These are phyloP conservation scores for Liodrosophila aerea DNA, from an alignment of 2,888 invertebrate genomes.

Conservation along the genomic window DNA sequence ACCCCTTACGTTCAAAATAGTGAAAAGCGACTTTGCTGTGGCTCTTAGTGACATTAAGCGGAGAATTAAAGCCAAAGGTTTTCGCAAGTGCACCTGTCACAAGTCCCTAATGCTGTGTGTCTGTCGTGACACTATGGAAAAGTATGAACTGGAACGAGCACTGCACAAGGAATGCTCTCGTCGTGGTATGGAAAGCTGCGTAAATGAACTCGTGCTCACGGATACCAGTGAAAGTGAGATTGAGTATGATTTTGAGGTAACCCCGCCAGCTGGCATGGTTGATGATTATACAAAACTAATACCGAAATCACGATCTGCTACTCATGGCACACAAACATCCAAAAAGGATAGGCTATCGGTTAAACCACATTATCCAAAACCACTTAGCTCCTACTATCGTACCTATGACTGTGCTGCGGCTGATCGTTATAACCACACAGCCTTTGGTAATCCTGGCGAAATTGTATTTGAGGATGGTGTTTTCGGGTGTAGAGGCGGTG, in stretches of 20 bases:
- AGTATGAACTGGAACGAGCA: slow-evolving; percentile 83
- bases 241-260: slow-evolving; percentile 88
- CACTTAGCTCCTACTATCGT: slow-evolving; percentile 54
- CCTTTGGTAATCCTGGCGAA: slow-evolving; percentile 41
- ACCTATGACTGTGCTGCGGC: slow-evolving; percentile 68
- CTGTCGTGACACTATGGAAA: slow-evolving; percentile 79
- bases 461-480: slow-evolving; percentile 41
- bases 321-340: slow-evolving; percentile 1
- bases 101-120: slow-evolving; percentile 81
- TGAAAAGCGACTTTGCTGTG: slow-evolving; percentile 84
- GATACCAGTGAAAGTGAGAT: slow-evolving; percentile 83
- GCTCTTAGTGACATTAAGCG: slow-evolving; percentile 84
- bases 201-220: slow-evolving; percentile 70
- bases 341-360: neutral
- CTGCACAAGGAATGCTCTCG: slow-evolving; percentile 83
- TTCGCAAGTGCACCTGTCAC: slow-evolving; percentile 84
- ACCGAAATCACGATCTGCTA: neutral
- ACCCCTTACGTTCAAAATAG: slow-evolving; percentile 87
- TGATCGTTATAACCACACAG: slow-evolving; percentile 48
- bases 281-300: slow-evolving; percentile 67
- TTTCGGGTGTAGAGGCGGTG: slow-evolving; percentile 43
- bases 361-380: slow-evolving; percentile 48
- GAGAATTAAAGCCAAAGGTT: slow-evolving; percentile 84
- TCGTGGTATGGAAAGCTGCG: slow-evolving; percentile 59
- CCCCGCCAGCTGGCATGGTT: slow-evolving; percentile 86